Evolutionary conservation across 2,797 vertebrate species (phyloP).

Genomic region (Enteromius afrohamiltoni): DNA sequence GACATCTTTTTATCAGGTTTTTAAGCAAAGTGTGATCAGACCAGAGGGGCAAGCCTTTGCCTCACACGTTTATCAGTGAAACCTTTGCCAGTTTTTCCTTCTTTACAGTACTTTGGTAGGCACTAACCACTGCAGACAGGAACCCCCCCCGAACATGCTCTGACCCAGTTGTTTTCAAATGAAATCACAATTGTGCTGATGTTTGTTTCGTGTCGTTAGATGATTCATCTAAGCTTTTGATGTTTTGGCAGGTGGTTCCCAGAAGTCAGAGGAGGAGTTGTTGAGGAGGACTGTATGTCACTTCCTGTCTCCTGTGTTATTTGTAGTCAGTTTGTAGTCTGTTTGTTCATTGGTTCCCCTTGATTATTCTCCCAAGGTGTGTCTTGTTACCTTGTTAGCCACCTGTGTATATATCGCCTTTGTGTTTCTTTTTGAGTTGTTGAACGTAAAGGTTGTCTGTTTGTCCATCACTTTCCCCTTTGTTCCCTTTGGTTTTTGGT

Average conservation of each 20-base stretch:
- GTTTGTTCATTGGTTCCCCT: too few relatives aligned
- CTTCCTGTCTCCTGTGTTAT: too few relatives aligned
- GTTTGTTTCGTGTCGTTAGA: not conserved
- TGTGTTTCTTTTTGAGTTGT: too few relatives aligned
- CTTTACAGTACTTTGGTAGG: not conserved
- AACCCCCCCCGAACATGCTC: not conserved
- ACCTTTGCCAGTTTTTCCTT: not conserved
- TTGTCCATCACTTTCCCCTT: too few relatives aligned
- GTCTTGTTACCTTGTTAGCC: too few relatives aligned
- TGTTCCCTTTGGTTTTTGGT: too few relatives aligned
- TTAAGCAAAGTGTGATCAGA: not conserved
- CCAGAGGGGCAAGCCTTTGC: not conserved
- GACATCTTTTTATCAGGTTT: not conserved
- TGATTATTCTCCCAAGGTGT: too few relatives aligned
- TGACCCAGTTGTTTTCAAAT: slow-evolving; percentile 49
- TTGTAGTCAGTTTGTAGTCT: too few relatives aligned
- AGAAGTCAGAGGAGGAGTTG: not conserved
- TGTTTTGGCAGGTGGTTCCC: not conserved
- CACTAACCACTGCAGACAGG: too few relatives aligned
- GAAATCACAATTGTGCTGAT: not conserved
- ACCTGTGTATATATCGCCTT: too few relatives aligned
- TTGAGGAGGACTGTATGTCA: too few relatives aligned
- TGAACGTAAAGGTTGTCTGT: too few relatives aligned
- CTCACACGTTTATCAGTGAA: not conserved
- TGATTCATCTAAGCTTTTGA: not conserved